Evolutionary conservation across 2,797 vertebrate genomes (phyloP).

Genomic region (Sylvia borin): DNA sequence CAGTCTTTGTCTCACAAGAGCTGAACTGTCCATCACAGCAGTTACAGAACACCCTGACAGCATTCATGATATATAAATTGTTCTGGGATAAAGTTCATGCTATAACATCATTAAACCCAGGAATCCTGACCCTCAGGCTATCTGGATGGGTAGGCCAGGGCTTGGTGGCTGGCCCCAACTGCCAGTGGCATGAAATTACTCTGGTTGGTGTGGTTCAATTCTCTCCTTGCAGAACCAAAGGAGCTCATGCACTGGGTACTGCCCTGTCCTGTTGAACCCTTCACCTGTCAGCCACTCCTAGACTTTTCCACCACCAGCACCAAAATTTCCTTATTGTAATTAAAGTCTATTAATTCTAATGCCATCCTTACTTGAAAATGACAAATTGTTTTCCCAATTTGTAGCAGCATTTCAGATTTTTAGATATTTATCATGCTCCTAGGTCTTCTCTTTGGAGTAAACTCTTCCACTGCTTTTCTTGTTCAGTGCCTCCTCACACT

Average conservation of each 20-base stretch:
- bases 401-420: background rate
- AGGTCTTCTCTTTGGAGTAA: background rate
- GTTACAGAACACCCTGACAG: background rate
- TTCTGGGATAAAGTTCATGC: rapidly evolving
- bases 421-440: background rate
- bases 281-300: background rate
- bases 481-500: background rate
- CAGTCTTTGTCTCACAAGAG: background rate
- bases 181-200: background rate
- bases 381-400: background rate
- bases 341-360: background rate
- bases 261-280: background rate
- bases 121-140: background rate
- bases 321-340: background rate
- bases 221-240: background rate
- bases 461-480: background rate
- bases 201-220: background rate
- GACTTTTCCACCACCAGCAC: background rate
- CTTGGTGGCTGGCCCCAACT: background rate
- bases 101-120: rapidly evolving
- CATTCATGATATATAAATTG: background rate
- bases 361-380: background rate
- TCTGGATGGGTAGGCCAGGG: background rate
- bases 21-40: background rate
- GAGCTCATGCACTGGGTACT: background rate